These are phyloP conservation scores for Polia nebulosa DNA, from an alignment of 2,888 invertebrate genomes.

Conservation along the genomic window DNA sequence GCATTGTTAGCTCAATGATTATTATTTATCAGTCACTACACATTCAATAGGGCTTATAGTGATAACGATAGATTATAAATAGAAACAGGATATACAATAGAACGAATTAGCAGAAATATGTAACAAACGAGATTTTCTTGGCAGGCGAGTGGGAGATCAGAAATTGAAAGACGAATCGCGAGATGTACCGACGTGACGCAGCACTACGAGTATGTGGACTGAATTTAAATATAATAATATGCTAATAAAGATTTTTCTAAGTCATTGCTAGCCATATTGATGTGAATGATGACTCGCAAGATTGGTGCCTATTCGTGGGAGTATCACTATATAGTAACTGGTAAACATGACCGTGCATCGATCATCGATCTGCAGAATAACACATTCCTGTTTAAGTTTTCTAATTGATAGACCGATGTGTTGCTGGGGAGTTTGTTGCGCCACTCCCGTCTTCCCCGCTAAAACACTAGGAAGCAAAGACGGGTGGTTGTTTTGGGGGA, in stretches of 20 bases:
- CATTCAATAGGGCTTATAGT: conserved; percentile 16
- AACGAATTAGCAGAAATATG: conserved; percentile 3
- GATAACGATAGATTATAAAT: conserved; percentile 33
- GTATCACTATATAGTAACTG: conserved; percentile 5
- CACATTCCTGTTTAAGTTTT: neutral
- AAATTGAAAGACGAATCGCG: conserved; percentile 1
- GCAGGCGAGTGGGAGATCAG: neutral
- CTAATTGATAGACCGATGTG: neutral
- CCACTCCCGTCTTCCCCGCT: too few relatives aligned
- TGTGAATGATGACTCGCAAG: conserved; percentile 27
- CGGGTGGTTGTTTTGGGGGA: neutral
- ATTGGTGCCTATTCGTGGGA: neutral
- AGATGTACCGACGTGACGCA: conserved; percentile 3
- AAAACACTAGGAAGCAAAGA: too few relatives aligned
- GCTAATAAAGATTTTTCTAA: conserved; percentile 8
- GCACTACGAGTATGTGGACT: neutral
- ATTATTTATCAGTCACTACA: conserved; percentile 29
- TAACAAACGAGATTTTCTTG: conserved; percentile 1
- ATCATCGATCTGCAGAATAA: too few relatives aligned
- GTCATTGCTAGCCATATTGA: conserved; percentile 9
- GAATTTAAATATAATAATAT: neutral
- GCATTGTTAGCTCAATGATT: conserved; percentile 17
- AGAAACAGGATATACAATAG: conserved; percentile 14
- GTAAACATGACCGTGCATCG: neutral
- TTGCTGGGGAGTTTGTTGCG: neutral